Base-by-base conservation (phyloP, 2,888 invertebrate species). In the Apodemia zela region DNA sequence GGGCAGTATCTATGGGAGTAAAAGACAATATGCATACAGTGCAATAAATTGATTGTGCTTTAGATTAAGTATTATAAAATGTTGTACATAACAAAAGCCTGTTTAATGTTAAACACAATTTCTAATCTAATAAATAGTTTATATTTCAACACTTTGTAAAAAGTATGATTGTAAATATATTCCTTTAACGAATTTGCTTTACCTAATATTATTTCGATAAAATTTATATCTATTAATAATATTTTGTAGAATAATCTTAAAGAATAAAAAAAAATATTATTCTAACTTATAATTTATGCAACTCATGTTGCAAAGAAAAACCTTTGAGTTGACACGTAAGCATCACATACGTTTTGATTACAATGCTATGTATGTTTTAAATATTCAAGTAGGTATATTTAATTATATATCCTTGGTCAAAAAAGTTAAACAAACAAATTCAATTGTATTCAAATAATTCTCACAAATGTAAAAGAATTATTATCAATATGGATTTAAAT, bases 1-100 rank as follows among this genome's bases (percentile, higher is more conserved):
- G 42, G 59, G 33, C 59, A 51, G 29, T 29, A 51, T 38, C 18
- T 21, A 64, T 67, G 70, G 70, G 71, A 68, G 68, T 71, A 60
- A 62, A 76, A 75, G 79, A 79, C 78, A 79, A 79, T 79, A 79
- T 77, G 64, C 73, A 70, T 72, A 70, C 74, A 78, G 79, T 79
- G 78, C 78, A 80, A 80, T 78, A 80, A 79, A 54, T 67, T 65
- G 66, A 75, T 78, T 79, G 77, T 79, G 73, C 79, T 78, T 72
- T 74, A 75, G 68, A 54, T 63, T 70, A 64, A 65, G 29, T 70
- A 68, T 67, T 67, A 62, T 67, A 63, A 68, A 62, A 63, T 68
- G 68, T 69, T 68, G 68, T 69, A 71, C 67, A 71, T 70, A 70
- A 65, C 51, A 51, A 51, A 51, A 6, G 51, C 51, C 51, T 51